These are phyloP conservation scores for Macropodus opercularis DNA, from an alignment of 2,797 vertebrate species.

Conservation along the genomic window DNA sequence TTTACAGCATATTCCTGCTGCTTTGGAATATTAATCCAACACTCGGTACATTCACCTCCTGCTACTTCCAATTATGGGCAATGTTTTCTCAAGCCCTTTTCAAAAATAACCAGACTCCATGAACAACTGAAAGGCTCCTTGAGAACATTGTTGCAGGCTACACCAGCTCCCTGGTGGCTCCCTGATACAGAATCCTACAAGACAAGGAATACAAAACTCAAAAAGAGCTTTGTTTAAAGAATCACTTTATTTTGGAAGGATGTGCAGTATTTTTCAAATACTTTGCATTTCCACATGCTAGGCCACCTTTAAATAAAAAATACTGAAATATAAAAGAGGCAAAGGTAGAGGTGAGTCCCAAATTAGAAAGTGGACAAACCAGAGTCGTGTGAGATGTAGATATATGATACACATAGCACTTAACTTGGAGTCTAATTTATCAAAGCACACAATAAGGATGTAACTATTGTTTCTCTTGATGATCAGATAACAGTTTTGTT, in stretches of 20 bases:
- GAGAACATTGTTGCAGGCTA: conserved; percentile 54
- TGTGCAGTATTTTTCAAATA: conserved; percentile 7
- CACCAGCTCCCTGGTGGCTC: conserved; percentile 45
- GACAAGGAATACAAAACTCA: conserved; percentile 42
- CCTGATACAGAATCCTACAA: conserved; percentile 44
- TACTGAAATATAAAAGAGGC: not conserved
- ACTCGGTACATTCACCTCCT: conserved; percentile 62
- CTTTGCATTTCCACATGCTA: conserved; percentile 7
- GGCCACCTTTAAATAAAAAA: conserved; percentile 16
- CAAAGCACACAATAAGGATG: not conserved
- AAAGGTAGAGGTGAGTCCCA: not conserved
- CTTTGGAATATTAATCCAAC: conserved; percentile 65
- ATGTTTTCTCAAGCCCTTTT: conserved; percentile 50
- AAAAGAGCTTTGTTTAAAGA: conserved; percentile 27
- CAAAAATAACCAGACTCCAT: conserved; percentile 54
- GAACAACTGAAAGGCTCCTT: conserved; percentile 49
- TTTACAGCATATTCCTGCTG: conserved; percentile 50
- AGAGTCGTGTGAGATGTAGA: not conserved
- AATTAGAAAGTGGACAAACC: conserved; percentile 7
- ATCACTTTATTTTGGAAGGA: conserved; percentile 25
- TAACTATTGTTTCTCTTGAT: not conserved
- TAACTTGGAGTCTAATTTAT: conserved; percentile 6
- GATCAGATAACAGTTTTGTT: not conserved
- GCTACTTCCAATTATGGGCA: conserved; percentile 63
- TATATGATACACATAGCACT: not conserved